phyloP scores from a whole-genome alignment of 2,797 vertebrate species.

The Odontamblyopus lacepedii region DNA sequence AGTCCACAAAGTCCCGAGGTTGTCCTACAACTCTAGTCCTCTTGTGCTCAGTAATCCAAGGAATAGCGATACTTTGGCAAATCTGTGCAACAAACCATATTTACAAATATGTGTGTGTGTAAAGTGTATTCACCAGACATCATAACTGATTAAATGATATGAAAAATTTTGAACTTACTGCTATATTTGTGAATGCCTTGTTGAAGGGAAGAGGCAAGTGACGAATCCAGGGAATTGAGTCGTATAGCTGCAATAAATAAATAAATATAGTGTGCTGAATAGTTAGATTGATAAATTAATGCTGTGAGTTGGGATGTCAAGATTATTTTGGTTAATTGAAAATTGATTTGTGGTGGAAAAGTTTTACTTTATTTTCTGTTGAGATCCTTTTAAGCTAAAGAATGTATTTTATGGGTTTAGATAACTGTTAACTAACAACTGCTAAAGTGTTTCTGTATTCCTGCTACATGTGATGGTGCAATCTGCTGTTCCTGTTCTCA shows the following conservation, averaged over 20 bases:
- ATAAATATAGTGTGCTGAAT: background rate
- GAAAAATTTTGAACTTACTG: constrained; percentile 11
- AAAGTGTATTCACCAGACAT: background rate
- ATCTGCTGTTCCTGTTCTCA: too few relatives aligned
- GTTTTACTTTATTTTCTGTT: too few relatives aligned
- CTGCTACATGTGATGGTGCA: too few relatives aligned
- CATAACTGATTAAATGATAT: background rate
- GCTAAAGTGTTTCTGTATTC: too few relatives aligned
- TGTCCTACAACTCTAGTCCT: constrained; percentile 45
- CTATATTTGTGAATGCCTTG: constrained; percentile 52
- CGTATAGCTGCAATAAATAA: constrained; percentile 58
- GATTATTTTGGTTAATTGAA: background rate
- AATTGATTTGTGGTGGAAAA: background rate
- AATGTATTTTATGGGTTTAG: too few relatives aligned
- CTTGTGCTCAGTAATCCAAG: constrained; percentile 46
- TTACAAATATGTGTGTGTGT: too few relatives aligned
- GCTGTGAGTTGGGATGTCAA: background rate
- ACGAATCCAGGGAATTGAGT: constrained; percentile 63
- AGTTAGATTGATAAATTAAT: background rate
- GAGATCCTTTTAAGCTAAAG: too few relatives aligned
- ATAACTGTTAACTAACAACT: too few relatives aligned
- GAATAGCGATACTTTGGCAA: background rate
- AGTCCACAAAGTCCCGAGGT: constrained; percentile 63
- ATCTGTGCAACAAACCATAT: constrained; percentile 22
- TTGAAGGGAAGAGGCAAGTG: constrained; percentile 62